These are phyloP conservation scores for Macrobrachium nipponense DNA, from an alignment of 1,140 invertebrate species.

Conservation along the genomic window DNA sequence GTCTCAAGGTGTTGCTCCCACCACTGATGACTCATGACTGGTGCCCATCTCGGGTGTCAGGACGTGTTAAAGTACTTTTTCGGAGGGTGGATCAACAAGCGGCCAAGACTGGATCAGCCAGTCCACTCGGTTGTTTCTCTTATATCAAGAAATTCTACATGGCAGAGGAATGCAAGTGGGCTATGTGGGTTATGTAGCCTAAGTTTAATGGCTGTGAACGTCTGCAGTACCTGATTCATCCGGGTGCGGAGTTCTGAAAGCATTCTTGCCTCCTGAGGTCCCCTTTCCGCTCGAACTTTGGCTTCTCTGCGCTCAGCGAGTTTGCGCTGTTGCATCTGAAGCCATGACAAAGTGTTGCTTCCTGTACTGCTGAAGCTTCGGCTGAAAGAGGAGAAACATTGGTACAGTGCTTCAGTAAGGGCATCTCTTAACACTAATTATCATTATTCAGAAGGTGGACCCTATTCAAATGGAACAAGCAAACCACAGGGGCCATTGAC, in stretches of 20 bases:
- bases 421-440: slow-evolving; percentile 1
- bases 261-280: slow-evolving; percentile 77
- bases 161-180: too few relatives aligned
- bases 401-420: neutral
- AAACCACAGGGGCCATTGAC: neutral
- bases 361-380: slow-evolving; percentile 55
- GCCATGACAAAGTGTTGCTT: slow-evolving; percentile 76
- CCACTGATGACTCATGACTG: too few relatives aligned
- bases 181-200: too few relatives aligned
- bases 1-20: too few relatives aligned
- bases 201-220: neutral
- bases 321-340: slow-evolving; percentile 83
- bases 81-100: too few relatives aligned
- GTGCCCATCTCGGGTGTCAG: too few relatives aligned
- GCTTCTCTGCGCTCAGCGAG: slow-evolving; percentile 77
- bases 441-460: too few relatives aligned
- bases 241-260: slow-evolving; percentile 73
- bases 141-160: too few relatives aligned
- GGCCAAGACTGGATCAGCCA: too few relatives aligned
- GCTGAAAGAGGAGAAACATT: slow-evolving; percentile 17
- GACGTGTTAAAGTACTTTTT: too few relatives aligned
- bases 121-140: too few relatives aligned
- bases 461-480: too few relatives aligned
- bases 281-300: slow-evolving; percentile 77
- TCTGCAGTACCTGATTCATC: slow-evolving; percentile 52